These are phyloP conservation scores for Patella depressa DNA, from an alignment of 2,888 invertebrate genomes.

Conservation along the genomic window DNA sequence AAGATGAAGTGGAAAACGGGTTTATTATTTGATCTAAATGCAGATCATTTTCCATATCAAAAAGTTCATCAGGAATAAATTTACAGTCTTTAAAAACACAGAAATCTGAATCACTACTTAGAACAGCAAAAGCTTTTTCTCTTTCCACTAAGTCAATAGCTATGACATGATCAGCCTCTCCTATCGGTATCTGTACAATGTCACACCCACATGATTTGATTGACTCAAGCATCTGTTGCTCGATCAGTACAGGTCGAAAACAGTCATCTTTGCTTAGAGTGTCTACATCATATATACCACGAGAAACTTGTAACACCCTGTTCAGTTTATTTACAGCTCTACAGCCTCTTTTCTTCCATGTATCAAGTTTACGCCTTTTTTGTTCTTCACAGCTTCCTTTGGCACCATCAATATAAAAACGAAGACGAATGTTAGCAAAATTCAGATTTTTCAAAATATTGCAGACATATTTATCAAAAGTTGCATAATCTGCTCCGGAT, in stretches of 20 bases:
- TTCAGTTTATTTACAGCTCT: slow-evolving; percentile 51
- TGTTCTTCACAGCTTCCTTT: slow-evolving; percentile 57
- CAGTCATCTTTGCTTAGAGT: slow-evolving; percentile 43
- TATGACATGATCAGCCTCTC: slow-evolving; percentile 64
- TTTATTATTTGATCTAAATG: slow-evolving; percentile 52
- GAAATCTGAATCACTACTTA: slow-evolving; percentile 69
- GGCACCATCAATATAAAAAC: slow-evolving; percentile 64
- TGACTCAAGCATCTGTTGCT: slow-evolving; percentile 54
- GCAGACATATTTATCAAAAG: slow-evolving; percentile 51
- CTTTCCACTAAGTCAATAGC: slow-evolving; percentile 55
- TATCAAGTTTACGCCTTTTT: slow-evolving; percentile 58
- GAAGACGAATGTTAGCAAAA: slow-evolving; percentile 55
- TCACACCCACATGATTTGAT: slow-evolving; percentile 58
- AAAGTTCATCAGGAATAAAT: slow-evolving; percentile 60
- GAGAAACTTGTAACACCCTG: slow-evolving; percentile 21
- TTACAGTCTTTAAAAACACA: slow-evolving; percentile 59
- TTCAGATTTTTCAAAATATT: slow-evolving; percentile 59
- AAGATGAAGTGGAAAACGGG: slow-evolving; percentile 38
- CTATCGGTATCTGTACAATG: slow-evolving; percentile 48
- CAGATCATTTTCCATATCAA: slow-evolving; percentile 63
- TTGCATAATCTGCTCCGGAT: slow-evolving; percentile 63
- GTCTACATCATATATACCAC: slow-evolving; percentile 31
- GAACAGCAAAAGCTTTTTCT: slow-evolving; percentile 59
- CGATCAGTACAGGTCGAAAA: slow-evolving; percentile 63
- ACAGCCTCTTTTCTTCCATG: slow-evolving; percentile 58